Conservation (phyloP, 2,113 vertebrate species). For the human (Homo sapiens) region DNA sequence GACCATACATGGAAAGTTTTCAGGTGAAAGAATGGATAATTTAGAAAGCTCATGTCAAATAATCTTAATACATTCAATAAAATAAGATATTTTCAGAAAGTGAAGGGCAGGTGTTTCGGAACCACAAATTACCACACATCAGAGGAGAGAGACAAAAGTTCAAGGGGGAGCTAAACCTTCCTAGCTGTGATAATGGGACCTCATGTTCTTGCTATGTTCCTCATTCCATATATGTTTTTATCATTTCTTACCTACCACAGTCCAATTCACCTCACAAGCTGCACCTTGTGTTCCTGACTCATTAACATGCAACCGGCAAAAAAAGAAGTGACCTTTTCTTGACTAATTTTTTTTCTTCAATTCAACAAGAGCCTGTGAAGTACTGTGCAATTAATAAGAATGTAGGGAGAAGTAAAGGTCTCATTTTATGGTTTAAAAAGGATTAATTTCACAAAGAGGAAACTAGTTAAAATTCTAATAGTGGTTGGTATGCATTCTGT, state of each 20-base stretch:
- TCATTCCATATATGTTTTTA: background rate
- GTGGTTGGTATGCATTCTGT: constrained; percentile 51
- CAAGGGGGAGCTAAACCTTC: background rate
- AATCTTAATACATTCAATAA: background rate
- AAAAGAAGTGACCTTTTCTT: constrained; percentile 79
- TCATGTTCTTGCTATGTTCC: constrained; percentile 35
- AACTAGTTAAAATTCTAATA: constrained; percentile 67
- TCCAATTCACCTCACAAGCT: constrained; percentile 57
- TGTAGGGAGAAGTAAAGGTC: constrained; percentile 79
- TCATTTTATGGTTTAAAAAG: constrained; percentile 73
- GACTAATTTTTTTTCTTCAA: constrained; percentile 72
- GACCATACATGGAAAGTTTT: background rate
- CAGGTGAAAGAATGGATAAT: background rate
- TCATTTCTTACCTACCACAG: background rate
- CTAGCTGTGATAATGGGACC: background rate
- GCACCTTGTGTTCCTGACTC: constrained; percentile 63
- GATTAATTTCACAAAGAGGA: constrained; percentile 79
- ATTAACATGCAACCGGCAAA: constrained; percentile 73
- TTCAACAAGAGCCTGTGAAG: constrained; percentile 76
- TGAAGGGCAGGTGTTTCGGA: background rate
- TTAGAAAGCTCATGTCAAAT: background rate
- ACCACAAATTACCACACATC: background rate
- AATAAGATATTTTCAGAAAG: background rate
- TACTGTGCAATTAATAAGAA: constrained; percentile 80
- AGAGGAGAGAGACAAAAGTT: background rate